Conservation (phyloP, 2,113 vertebrate species). For the Chionomys nivalis region DNA sequence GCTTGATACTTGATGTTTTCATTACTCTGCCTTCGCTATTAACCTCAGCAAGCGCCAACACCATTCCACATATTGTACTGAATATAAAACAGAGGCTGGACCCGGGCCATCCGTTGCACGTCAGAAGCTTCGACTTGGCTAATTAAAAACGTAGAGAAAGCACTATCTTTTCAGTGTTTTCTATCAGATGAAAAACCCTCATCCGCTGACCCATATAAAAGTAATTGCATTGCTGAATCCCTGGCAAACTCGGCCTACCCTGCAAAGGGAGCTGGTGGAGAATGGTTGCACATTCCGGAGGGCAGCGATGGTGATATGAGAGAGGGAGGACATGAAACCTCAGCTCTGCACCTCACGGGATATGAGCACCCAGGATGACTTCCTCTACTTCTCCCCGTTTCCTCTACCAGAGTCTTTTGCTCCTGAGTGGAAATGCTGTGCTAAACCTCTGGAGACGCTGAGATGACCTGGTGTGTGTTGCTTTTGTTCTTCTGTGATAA, state of each 20-base stretch:
- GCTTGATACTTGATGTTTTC: conserved; percentile 4
- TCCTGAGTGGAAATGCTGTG: background rate
- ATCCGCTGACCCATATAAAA: conserved; percentile 5
- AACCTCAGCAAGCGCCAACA: conserved; percentile 32
- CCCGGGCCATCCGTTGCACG: background rate
- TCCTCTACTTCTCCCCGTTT: background rate
- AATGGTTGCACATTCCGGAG: background rate
- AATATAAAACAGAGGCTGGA: conserved; percentile 31
- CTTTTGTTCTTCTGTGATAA: background rate
- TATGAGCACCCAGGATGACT: background rate
- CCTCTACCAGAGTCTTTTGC: background rate
- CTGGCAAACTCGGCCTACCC: background rate
- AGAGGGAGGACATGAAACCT: background rate
- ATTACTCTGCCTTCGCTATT: conserved; percentile 53
- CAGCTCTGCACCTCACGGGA: background rate
- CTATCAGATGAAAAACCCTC: conserved; percentile 47
- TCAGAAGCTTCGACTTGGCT: conserved; percentile 22
- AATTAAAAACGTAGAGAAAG: conserved; percentile 56
- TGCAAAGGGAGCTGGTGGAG: background rate
- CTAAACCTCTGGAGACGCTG: background rate
- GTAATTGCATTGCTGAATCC: background rate
- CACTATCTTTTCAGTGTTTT: conserved; percentile 37
- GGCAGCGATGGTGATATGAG: background rate
- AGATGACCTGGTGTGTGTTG: background rate
- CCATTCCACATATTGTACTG: background rate